phyloP scores from a whole-genome alignment of 2,888 invertebrate genomes.

The Catocala sponsa region DNA sequence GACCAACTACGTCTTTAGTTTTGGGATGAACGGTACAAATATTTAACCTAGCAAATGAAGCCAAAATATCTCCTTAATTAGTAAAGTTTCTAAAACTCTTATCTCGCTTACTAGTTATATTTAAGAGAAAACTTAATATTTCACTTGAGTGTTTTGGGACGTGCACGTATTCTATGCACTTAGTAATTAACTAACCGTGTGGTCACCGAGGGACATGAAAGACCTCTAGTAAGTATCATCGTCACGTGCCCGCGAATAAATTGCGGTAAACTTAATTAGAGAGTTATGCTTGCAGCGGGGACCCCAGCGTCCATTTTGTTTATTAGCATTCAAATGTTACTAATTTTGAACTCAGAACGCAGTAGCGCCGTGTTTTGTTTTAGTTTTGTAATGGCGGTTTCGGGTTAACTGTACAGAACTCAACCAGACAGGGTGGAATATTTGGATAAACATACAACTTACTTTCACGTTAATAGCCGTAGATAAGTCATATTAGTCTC shows the following conservation, averaged over 20 bases:
- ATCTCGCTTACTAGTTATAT: constrained; percentile 15
- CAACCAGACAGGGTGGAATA: too few species aligned
- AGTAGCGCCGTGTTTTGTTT: not conserved
- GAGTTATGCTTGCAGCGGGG: constrained; percentile 53
- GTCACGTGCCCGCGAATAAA: constrained; percentile 75
- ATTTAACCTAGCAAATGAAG: not conserved
- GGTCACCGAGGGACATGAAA: constrained; percentile 45
- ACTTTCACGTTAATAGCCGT: too few species aligned
- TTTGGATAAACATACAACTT: too few species aligned
- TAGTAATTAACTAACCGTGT: constrained; percentile 38
- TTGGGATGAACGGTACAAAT: too few species aligned
- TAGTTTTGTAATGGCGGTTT: not conserved
- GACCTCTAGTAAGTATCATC: constrained; percentile 56
- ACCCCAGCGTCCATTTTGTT: constrained; percentile 28
- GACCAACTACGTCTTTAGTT: too few species aligned
- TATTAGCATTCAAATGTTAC: constrained; percentile 40
- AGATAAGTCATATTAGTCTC: too few species aligned
- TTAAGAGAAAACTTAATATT: constrained; percentile 27
- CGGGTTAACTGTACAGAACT: too few species aligned
- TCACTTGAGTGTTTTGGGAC: constrained; percentile 32
- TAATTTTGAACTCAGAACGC: constrained; percentile 26
- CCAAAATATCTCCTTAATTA: not conserved
- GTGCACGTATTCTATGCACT: constrained; percentile 40
- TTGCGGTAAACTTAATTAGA: constrained; percentile 77
- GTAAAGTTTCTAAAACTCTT: constrained; percentile 5